A percentile compares a stretch with the other conserved stretches of the same genome.
Evolutionary conservation across 2,888 invertebrate genomes (phyloP).

Genomic region (Rhagonycha fulva): DNA sequence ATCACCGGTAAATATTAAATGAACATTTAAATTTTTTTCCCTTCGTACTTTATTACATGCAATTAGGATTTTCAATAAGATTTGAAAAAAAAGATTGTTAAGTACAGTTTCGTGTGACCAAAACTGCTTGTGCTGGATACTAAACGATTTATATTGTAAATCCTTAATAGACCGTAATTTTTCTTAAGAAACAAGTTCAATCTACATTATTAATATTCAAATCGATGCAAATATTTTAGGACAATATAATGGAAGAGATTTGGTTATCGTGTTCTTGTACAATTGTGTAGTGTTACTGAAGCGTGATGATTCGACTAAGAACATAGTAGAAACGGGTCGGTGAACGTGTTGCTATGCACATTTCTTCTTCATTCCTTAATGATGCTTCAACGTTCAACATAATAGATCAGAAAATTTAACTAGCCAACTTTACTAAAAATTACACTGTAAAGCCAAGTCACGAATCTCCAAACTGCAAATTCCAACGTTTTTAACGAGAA

Average conservation of each 20-base stretch:
- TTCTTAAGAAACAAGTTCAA: background rate
- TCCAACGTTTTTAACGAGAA: background rate
- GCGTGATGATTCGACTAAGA: constrained; percentile 6
- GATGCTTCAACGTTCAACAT: background rate
- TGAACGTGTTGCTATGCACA: constrained; percentile 34
- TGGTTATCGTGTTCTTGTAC: constrained; percentile 10
- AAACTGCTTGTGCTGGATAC: background rate
- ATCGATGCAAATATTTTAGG: background rate
- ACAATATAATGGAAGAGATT: background rate
- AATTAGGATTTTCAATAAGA: too few relatives aligned
- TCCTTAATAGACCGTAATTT: background rate
- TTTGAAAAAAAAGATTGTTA: background rate
- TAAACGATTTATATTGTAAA: background rate
- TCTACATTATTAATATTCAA: background rate
- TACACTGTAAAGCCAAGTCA: constrained; percentile 13
- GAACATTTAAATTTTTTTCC: too few relatives aligned
- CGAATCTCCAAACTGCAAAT: background rate
- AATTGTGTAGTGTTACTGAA: constrained; percentile 13
- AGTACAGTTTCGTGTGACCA: background rate
- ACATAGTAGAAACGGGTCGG: constrained; percentile 27
- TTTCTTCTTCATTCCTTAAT: constrained; percentile 18
- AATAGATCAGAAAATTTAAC: constrained; percentile 4
- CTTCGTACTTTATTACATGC: too few relatives aligned
- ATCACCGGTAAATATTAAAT: too few relatives aligned
- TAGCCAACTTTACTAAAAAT: constrained; percentile 4